Evolutionary conservation across 30 jellyfish, hydroid and myxozoan genomes (phyloP).

Genomic region (Aurelia aurita): DNA sequence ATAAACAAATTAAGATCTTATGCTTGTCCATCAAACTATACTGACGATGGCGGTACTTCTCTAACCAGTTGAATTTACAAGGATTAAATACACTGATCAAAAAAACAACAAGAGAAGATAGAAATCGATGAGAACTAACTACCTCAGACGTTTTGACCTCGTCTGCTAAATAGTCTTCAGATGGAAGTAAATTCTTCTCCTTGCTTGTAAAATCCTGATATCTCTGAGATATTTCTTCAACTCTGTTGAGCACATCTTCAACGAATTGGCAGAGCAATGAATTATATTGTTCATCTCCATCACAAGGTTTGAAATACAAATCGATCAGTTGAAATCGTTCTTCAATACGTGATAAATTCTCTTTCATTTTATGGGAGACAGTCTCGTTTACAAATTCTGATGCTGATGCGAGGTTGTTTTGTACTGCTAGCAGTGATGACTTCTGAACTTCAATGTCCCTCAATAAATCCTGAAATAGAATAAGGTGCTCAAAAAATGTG

Average conservation of each 20-base stretch:
- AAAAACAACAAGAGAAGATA: too few species aligned
- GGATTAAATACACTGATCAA: too few species aligned
- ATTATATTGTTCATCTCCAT: slow-evolving; percentile 49
- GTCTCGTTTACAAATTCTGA: slow-evolving; percentile 9
- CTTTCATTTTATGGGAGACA: background rate
- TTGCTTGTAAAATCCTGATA: slow-evolving; percentile 4
- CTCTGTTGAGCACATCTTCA: background rate
- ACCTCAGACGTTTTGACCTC: slow-evolving; percentile 44
- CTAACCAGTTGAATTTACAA: too few species aligned
- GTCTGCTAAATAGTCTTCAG: background rate
- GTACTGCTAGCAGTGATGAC: slow-evolving; percentile 33
- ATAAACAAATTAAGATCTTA: too few species aligned
- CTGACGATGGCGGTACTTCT: too few species aligned
- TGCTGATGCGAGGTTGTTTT: slow-evolving; percentile 28
- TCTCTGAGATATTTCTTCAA: slow-evolving; percentile 6
- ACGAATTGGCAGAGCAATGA: slow-evolving; percentile 25
- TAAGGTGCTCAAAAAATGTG: too few species aligned
- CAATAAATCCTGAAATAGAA: slow-evolving; percentile 39
- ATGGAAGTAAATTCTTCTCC: background rate
- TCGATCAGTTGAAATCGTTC: slow-evolving; percentile 44
- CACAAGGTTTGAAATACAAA: slow-evolving; percentile 54
- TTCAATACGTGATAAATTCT: slow-evolving; percentile 25
- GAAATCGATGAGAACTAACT: too few species aligned
- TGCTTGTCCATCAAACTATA: too few species aligned
- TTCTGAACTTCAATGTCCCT: slow-evolving; percentile 70